Conservation (phyloP, 1,140 invertebrate species). For the Portunus trituberculatus region DNA sequence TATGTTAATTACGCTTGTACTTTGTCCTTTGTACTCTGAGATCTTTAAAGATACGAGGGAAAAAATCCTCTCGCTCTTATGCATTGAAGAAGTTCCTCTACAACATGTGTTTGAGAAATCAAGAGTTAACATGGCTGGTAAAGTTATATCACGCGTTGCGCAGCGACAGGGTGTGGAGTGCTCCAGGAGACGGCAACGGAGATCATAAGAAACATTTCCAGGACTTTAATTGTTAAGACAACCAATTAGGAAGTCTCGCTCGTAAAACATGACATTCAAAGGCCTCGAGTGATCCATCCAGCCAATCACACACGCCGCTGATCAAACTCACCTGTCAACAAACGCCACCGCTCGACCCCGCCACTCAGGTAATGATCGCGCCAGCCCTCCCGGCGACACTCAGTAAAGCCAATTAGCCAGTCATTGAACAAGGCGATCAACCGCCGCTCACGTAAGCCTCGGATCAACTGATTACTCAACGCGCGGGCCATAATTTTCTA, state of each 20-base stretch:
- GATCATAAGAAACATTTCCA: not conserved
- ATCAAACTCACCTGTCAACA: conserved; percentile 13
- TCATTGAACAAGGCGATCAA: conserved; percentile 3
- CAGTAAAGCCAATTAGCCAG: not conserved
- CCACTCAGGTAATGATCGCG: not conserved
- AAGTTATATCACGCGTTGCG: no score
- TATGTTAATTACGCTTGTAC: not conserved
- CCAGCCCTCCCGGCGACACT: not conserved
- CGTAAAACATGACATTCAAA: not conserved
- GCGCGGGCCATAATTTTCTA: not conserved
- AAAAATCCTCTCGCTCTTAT: no score
- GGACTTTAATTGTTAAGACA: not conserved
- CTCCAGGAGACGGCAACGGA: no score
- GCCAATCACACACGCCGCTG: not conserved
- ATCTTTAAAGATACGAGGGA: no score
- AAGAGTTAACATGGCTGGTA: no score
- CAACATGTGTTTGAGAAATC: no score
- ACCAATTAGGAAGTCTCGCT: not conserved
- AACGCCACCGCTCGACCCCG: not conserved
- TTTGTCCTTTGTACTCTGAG: no score
- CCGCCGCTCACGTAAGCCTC: not conserved
- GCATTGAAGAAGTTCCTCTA: no score
- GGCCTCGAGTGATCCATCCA: not conserved
- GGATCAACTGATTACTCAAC: not conserved
- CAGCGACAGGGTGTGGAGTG: no score